Base-by-base conservation (phyloP, 2,797 vertebrate species). In the Selene dorsalis region DNA sequence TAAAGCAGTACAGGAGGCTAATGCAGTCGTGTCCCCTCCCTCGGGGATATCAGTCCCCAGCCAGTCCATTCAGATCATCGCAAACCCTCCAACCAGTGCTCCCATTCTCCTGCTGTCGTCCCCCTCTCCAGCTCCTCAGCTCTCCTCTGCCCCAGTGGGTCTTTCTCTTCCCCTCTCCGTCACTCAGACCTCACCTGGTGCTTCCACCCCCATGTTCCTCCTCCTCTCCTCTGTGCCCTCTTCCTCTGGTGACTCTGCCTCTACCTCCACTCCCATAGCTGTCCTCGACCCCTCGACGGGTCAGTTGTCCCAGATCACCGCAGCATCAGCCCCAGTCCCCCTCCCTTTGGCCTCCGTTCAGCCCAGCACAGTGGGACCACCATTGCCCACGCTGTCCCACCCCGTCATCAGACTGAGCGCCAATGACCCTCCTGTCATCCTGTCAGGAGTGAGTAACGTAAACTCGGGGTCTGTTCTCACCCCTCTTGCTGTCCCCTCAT, bases 171-270 rank as follows among this genome's bases (percentile, higher is more conserved):
- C 95, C 5, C 75, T 94, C 39, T 80, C 94, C 9, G 84, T 94
- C 4, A 53, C 89, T 69, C 91, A 91, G 79, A 87, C 87, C 43
- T 73, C 91, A 12, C 75, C 89, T 0, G 80, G 80, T 71, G 66
- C 89, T 81, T 92, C 94, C 30, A 63, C 87, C 26, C 86, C 91
- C 2, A 69, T 95, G 89, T 85, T 95, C 57, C 90, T 96, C 28
- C 93, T 96, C 68, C 91, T 96, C 32, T 94, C 95, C 11, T 88
- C 95, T 5, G 67, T 93, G 12, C 83, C 94, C 22, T 76, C 91
- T 20, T 91, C 91, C 58, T 76, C 90, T 2, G 84, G 86, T 43
- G 91, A 93, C 38, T 64, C 91, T 28, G 76, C 83, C 63, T 69
- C 93, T 84, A 82, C 89, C 73, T 91, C 94, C 86, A 83, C 91